Evolutionary conservation across 53 echinoderm and acorn worm genomes (phyloP).

Genomic region (Echinometra lucunter): DNA sequence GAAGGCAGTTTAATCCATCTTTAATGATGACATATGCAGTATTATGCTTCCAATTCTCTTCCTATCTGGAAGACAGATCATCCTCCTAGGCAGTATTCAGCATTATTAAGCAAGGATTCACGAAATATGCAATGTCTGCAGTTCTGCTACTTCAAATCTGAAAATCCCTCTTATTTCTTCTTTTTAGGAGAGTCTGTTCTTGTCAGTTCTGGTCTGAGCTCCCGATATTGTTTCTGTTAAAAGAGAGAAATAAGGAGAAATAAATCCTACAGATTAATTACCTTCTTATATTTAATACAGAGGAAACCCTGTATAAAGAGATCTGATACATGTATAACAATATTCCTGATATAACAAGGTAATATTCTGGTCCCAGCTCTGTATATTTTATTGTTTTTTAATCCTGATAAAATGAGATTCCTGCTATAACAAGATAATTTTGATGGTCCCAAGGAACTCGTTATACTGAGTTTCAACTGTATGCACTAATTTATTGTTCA

Average conservation of each 20-base stretch:
- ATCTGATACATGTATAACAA: no score
- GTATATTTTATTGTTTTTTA: no score
- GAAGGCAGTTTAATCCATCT: neutral
- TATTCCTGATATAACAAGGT: no score
- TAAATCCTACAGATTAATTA: neutral
- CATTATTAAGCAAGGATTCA: neutral
- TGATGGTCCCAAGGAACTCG: no score
- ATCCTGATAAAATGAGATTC: no score
- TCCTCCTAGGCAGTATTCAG: neutral
- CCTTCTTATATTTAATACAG: no score
- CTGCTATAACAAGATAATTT: no score
- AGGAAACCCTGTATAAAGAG: no score
- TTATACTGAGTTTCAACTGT: no score
- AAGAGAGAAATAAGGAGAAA: neutral
- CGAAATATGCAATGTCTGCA: neutral
- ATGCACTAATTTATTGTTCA: no score
- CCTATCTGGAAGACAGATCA: neutral
- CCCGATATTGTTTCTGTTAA: conserved; percentile 75
- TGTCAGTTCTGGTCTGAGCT: conserved; percentile 86
- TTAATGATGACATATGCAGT: neutral
- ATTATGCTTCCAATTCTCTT: neutral
- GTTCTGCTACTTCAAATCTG: neutral
- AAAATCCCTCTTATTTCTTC: conserved; percentile 72
- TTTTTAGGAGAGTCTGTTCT: conserved; percentile 91
- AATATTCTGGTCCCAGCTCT: no score